A percentile compares a stretch with the other conserved stretches of the same genome.
phyloP scores from a whole-genome alignment of 1,140 invertebrate species.

The Heliconius eleuchia region DNA sequence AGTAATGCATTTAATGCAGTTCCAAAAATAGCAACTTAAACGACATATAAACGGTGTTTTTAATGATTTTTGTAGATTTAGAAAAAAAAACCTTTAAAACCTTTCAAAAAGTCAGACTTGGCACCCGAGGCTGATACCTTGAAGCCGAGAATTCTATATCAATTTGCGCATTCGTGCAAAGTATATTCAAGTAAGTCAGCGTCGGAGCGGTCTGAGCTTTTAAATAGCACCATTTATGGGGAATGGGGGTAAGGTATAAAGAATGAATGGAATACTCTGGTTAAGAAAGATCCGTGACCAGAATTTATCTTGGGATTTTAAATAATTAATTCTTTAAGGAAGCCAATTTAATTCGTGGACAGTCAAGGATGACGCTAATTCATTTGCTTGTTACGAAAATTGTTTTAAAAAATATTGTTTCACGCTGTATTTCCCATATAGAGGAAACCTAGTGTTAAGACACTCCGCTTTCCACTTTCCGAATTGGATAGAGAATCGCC shows the following conservation, averaged over 20 bases:
- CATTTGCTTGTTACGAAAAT: slow-evolving; percentile 14
- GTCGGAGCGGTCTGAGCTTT: slow-evolving; percentile 64
- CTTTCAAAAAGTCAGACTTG: slow-evolving; percentile 41
- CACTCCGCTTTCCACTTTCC: too few species aligned
- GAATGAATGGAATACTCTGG: slow-evolving; percentile 57
- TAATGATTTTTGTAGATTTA: slow-evolving; percentile 7
- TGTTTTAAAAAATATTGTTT: background rate
- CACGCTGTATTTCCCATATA: too few species aligned
- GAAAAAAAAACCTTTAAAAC: slow-evolving; percentile 25
- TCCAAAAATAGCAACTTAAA: background rate
- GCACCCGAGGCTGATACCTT: slow-evolving; percentile 56
- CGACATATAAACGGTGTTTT: background rate
- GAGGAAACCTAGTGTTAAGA: too few species aligned
- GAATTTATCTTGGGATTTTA: slow-evolving; percentile 50
- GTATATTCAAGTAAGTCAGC: slow-evolving; percentile 72
- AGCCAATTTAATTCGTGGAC: slow-evolving; percentile 27
- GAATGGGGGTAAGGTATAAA: slow-evolving; percentile 58
- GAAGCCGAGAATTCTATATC: slow-evolving; percentile 75
- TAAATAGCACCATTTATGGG: slow-evolving; percentile 72
- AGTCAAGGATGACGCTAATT: slow-evolving; percentile 24
- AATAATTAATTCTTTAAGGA: slow-evolving; percentile 38
- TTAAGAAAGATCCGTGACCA: slow-evolving; percentile 52
- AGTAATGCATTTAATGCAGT: background rate
- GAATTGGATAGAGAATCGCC: too few species aligned
- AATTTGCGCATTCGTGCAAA: slow-evolving; percentile 75